phyloP scores from a whole-genome alignment of 92 coral and sea anemone genomes.

The Bergia sp. region DNA sequence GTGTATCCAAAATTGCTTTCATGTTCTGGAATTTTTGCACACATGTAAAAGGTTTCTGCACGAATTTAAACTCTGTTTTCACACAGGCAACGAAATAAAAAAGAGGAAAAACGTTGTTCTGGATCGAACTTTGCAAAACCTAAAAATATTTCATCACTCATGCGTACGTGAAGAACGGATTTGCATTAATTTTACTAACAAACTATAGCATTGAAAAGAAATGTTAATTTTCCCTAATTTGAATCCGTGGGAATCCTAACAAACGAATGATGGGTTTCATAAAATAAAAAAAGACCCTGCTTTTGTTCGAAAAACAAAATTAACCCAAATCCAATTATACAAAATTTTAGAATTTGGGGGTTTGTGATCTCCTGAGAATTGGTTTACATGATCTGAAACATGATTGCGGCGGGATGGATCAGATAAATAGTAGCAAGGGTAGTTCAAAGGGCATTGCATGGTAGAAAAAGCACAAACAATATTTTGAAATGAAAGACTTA shows the following conservation, averaged over 20 bases:
- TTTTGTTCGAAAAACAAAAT: conserved; percentile 31
- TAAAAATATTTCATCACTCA: not conserved
- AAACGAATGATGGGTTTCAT: not conserved
- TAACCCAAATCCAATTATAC: not conserved
- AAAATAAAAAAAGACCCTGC: not conserved
- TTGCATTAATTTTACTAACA: not conserved
- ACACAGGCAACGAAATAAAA: not conserved
- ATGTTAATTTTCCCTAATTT: conserved; percentile 1
- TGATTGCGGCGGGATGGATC: not conserved
- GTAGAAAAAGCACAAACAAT: not conserved
- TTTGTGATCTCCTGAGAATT: not conserved
- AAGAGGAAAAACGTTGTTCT: not conserved
- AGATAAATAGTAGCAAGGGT: not conserved
- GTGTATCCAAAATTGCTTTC: conserved; percentile 15
- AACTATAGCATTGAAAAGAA: not conserved
- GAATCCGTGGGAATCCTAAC: conserved; percentile 4
- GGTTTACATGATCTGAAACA: not conserved
- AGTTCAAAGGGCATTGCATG: not conserved
- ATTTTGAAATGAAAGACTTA: not conserved
- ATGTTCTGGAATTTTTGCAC: not conserved
- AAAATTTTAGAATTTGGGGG: not conserved
- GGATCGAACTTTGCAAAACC: not conserved
- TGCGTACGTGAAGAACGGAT: not conserved
- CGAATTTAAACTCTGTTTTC: not conserved
- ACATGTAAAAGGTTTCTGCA: not conserved